Base-by-base conservation (phyloP, 2,888 invertebrate genomes). In the Drosophila diplacantha region DNA sequence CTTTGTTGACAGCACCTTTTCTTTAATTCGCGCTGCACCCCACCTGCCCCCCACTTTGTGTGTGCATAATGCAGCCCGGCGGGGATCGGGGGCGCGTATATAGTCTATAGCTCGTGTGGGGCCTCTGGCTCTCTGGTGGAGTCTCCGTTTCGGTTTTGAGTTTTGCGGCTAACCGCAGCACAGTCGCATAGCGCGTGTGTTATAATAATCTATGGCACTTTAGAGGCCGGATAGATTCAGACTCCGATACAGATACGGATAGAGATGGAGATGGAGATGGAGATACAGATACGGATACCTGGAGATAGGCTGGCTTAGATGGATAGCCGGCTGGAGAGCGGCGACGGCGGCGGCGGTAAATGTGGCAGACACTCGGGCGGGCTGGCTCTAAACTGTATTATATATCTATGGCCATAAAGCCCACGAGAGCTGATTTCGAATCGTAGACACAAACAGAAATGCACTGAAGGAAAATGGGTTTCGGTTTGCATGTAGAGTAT, bases 191-290 rank as follows among this genome's bases (percentile, higher is more conserved):
- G 68, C 65, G 71, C 72, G 71, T 69, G 66, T 68, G 65, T 71
- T 68, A 68, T 71, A 68, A 68, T 65, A 68, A 68, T 68, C 68
- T 65, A 64, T 68, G 68, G 68, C 68, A 68, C 71, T 68, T 68
- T 68, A 56, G 71, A 68, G 68, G 47, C 32, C 70, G 51, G 32
- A 60, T 69, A 69, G 61, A 60, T 62, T 43, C 39, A 68, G 37
- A 39, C 14, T 49, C 34, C 49, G 39, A 66, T 29, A 65, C 5
- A 67, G 47, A 49, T 41, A 22, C 31, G 32, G 39, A 49, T 47
- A 38, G 16, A 62, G 43, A 38, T 38, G 5, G 5, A n/a, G 34
- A 32, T 39, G 22, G 12, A 55, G 46, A 53, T 53, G 9, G 20
- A 52, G 22, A 46, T 41, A 29, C 22, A 62, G 50, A 56, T 49